Evolutionary conservation across 2,888 invertebrate species (phyloP), one percentile per base, ranked within the genome.

Genomic region (Plebejus argus): DNA sequence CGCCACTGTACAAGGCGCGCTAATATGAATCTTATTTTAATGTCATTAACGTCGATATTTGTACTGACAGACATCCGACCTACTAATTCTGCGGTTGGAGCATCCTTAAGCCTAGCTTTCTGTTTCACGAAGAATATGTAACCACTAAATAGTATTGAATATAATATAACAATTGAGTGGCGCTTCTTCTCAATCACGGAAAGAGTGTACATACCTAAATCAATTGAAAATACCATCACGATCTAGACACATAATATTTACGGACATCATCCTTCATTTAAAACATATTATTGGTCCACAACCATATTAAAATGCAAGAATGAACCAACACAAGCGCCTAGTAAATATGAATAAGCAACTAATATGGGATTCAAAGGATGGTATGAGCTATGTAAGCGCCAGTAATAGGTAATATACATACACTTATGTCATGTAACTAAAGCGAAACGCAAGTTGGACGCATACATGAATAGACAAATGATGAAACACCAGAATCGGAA

Each of bases 371-470:
- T 28, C 74, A 74, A 28, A 12, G 23, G 12, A 18, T 66, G 23
- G 28, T 28, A 15, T 28, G 23, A 23, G 49, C 49, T 53, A 49
- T 74, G 74, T 74, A 74, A 74, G 74, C 74, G 74, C 74, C 74
- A 18, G 74, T 74, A 53, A 74, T 49, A 23, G 20, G 28, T 20
- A 72, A 45, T 35, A 39, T 71, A 71, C 72, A 45, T 20, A 72
- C 20, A 39, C n/a, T 72, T 72, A 72, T 72, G 72, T 45, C 72
- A 72, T 39, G 45, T 72, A 49, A 72, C 72, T 72, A 72, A 72
- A 45, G 72, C 72, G 71, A 71, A n/a, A 70, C 70, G 35, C 15
- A 49, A 49, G 49, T 49, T 18, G 15, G 12, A 39, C 39, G 39
- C 20, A 45, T 39, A 45, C 15, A 72, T 72, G 23, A 72, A 72